Evolutionary conservation across 1,140 invertebrate genomes (phyloP), one percentile per base, ranked within the genome.

Genomic region (Campoletis sonorensis): DNA sequence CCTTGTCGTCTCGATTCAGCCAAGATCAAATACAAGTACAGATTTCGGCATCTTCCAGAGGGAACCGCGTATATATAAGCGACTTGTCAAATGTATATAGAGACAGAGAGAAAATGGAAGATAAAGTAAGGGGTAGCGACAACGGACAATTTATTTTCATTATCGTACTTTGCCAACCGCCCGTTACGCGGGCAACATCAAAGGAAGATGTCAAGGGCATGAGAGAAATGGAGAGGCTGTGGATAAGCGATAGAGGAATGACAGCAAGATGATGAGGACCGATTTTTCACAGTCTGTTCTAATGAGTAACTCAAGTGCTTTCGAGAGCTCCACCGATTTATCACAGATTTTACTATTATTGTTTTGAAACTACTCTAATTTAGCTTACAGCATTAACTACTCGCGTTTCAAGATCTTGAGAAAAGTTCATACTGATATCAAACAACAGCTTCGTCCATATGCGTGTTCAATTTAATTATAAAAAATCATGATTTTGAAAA

Each of bases 11-110:
- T 84, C 81, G 80, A 85, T 84, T 85, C 82, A 72, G 80, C 70
- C 79, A 80, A 84, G 82, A 86, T 86, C 83, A 85, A 86, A 86
- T 86, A 85, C 68, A 54, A 81, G 77, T 26, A 73, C 33, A 21
- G 40, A 71, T 79, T 58, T 5, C 0, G 45, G 26, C 21, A 49
- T 58, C 72, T 33, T 23, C 27, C 4, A n/a, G 23, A 71, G 68
- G 23, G 37, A 21, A 37, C 5, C 40, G 40, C 40, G 8, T 45
- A 45, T 3, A 11, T n/a, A n/a, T n/a, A n/a, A n/a, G n/a, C 3
- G 40, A 13, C 40, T 45, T 45, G 40, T 45, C 86, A 82, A 85
- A 84, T 80, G 77, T 67, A 76, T 67, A 40, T 18, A 68, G 54
- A 80, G 15, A 81, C 79, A 80, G 27, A 23, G 73, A 77, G 51